These are phyloP conservation scores for Metallyticus violacea DNA, from an alignment of 2,888 invertebrate species.

Conservation along the genomic window DNA sequence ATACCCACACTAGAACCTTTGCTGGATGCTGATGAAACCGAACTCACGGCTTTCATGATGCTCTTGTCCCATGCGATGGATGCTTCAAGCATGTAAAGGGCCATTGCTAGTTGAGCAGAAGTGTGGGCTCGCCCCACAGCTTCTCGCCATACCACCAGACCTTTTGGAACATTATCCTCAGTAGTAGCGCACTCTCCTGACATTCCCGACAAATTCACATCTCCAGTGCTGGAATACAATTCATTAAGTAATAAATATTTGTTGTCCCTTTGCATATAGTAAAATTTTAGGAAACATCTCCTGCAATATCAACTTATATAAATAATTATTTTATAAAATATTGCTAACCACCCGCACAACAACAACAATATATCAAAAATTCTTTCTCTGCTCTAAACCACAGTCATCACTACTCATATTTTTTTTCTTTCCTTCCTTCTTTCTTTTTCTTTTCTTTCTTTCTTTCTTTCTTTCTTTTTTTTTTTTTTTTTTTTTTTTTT, in stretches of 20 bases:
- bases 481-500: no score
- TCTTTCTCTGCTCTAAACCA: no score
- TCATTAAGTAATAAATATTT: background rate
- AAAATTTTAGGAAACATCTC: no score
- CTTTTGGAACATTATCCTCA: conserved; percentile 68
- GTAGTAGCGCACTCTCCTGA: conserved; percentile 46
- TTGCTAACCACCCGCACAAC: no score
- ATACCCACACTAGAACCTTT: conserved; percentile 36
- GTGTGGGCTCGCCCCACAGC: conserved; percentile 81
- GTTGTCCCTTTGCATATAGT: background rate
- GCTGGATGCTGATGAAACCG: conserved; percentile 30
- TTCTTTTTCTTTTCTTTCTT: no score
- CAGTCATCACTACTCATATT: no score
- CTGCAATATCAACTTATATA: no score
- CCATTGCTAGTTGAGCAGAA: conserved; percentile 87
- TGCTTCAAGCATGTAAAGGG: conserved; percentile 83
- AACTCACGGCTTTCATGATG: conserved; percentile 97
- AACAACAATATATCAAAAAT: no score
- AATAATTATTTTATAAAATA: no score
- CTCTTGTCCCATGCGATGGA: conserved; percentile 98
- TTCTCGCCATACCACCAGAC: conserved; percentile 84
- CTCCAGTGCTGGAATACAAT: conserved; percentile 51
- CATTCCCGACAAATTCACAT: conserved; percentile 55
- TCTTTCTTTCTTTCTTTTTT: no score
- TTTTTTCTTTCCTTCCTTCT: no score